Evolutionary conservation across 2,113 vertebrate species (phyloP), one percentile per base, ranked within the genome.

Genomic region (Myotis davidii): DNA sequence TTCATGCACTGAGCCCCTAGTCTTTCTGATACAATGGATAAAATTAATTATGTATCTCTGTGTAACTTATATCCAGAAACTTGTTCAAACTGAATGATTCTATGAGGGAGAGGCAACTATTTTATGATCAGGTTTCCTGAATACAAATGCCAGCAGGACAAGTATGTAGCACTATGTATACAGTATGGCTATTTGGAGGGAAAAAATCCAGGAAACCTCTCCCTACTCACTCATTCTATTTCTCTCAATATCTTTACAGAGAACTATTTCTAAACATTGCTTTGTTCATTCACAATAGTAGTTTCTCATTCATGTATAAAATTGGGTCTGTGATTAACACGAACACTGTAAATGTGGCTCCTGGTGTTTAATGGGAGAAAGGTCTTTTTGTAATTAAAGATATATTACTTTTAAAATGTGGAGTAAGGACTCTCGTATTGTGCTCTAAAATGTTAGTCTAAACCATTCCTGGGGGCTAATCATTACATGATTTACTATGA

Each of bases 361-460:
- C 77, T 23, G 27, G 48, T 74, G 23, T 78, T 76, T 95, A 70
- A 56, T 50, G 34, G 37, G 12, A 88, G 20, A 74, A 84, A 86
- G 42, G 12, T 34, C 29, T 93, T 88, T 95, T 59, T 89, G 37
- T 73, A 88, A 92, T 18, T 92, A 90, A 96, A 85, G 27, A 76
- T 76, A 21, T 2, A 90, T 72, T 94, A 39, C 56, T 84, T 76
- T 76, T 21, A 67, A 85, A 94, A 48, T 92, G 39, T 64, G 73
- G 50, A 82, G 77, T 56, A 77, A 73, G 39, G 34, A 25, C 20
- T 21, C 21, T 85, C 72, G 45, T 6, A 90, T 39, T 87, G 69
- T 92, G 42, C 29, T 96, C 32, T 85, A 73, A 83, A 92, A 77
- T 42, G 29, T 78, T 88, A 94, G 5, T 82, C 52, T 81, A 85